Evolutionary conservation across 2,888 invertebrate species (phyloP), one percentile per base, ranked within the genome.

Genomic region (Horisme vitalbata): DNA sequence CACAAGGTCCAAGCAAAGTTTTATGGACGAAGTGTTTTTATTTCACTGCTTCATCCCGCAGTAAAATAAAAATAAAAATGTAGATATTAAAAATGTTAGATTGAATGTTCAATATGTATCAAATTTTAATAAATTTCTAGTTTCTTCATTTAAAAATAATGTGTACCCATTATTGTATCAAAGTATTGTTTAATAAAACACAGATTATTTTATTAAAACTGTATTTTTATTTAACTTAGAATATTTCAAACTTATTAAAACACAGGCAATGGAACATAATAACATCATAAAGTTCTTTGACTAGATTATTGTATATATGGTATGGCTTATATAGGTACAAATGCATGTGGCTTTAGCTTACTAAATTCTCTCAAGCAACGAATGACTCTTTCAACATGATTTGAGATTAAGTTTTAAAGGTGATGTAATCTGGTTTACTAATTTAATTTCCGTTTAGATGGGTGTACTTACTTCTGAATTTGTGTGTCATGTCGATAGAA

Each of bases 381-480:
- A 18, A 18, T 14, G 5, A 33, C 15, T 33, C 11, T 18, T 6
- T 33, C 11, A 18, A 18, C 18, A 63, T 67, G 35, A 24, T 8
- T 24, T n/a, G 8, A 3, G 9, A 24, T 9, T 9, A 8, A 9
- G 24, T n/a, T 24, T 24, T 4, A 24, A 24, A 1, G 9, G 33
- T 33, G 18, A 20, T n/a, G 21, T n/a, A n/a, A n/a, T n/a, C n/a
- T n/a, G n/a, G n/a, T n/a, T n/a, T n/a, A n/a, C n/a, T n/a, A n/a
- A n/a, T n/a, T n/a, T n/a, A n/a, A n/a, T n/a, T n/a, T n/a, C n/a
- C n/a, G n/a, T n/a, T n/a, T n/a, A n/a, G n/a, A n/a, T n/a, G n/a
- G n/a, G 4, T 33, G 7, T 20, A 20, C 21, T 33, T 33, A 33
- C 33, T 33, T 33, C 33, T 33, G 20, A 21, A 33, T 10, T 8